Percentiles rank a stretch among this genome's conserved stretches.
Evolutionary conservation across 2,888 invertebrate species (phyloP).

Genomic region (Lasioglossum pauxillum): DNA sequence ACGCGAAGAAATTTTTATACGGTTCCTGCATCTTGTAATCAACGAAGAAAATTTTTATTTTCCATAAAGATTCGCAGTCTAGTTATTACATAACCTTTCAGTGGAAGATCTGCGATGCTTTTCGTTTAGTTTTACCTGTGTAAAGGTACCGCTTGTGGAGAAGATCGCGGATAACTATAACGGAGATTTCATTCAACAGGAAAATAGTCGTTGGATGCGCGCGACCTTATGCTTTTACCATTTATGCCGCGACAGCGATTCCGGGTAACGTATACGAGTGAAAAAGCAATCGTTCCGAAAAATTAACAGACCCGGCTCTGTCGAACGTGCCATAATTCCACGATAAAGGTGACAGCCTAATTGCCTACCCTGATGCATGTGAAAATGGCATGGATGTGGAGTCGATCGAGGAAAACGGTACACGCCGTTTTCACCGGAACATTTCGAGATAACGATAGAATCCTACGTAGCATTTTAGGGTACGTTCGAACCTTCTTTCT

Average conservation of each 20-base stretch:
- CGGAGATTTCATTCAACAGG: background rate
- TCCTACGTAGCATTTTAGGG: background rate
- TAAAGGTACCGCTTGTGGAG: background rate
- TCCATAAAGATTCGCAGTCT: background rate
- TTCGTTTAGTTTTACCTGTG: background rate
- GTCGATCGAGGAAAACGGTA: background rate
- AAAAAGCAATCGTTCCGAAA: background rate
- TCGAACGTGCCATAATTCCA: constrained; percentile 5
- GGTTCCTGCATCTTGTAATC: too few relatives aligned
- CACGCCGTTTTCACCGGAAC: constrained; percentile 16
- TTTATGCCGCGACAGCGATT: background rate
- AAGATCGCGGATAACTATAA: background rate
- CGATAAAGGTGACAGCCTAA: constrained; percentile 23
- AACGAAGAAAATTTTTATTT: too few relatives aligned
- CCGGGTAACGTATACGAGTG: background rate
- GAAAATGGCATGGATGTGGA: background rate
- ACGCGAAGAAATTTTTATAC: too few relatives aligned
- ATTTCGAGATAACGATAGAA: constrained; percentile 7
- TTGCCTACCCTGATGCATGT: constrained; percentile 16
- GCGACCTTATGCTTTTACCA: constrained; percentile 12
- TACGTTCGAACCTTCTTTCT: background rate
- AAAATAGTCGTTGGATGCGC: constrained; percentile 34
- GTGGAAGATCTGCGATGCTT: background rate
- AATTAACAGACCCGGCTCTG: constrained; percentile 13
- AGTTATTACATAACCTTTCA: background rate